phyloP scores from a whole-genome alignment of 53 echinoderm and acorn worm genomes.

The Temnopleurus reevesii region DNA sequence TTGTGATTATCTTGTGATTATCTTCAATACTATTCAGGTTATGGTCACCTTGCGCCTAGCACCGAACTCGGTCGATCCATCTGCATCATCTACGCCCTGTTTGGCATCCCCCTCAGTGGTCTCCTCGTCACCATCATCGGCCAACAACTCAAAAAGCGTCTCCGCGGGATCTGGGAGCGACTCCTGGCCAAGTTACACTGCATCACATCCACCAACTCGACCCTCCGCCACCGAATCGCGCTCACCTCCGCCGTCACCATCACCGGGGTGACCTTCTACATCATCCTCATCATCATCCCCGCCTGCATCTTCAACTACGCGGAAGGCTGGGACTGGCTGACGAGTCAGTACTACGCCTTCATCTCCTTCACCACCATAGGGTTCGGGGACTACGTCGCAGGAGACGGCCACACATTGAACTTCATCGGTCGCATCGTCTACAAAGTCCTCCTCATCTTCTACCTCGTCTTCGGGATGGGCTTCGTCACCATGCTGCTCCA shows the following conservation, averaged over 20 bases:
- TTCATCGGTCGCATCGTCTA: conserved; percentile 57
- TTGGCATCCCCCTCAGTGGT: conserved; percentile 81
- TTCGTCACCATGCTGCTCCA: conserved; percentile 69
- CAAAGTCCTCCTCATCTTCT: conserved; percentile 69
- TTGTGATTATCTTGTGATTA: too few relatives aligned
- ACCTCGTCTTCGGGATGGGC: conserved; percentile 71
- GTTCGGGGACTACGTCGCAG: conserved; percentile 79
- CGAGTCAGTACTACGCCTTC: conserved; percentile 73
- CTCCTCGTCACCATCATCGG: conserved; percentile 74
- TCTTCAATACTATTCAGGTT: too few relatives aligned
- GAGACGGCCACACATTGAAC: conserved; percentile 60
- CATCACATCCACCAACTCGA: conserved; percentile 14
- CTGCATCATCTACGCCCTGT: conserved; percentile 75
- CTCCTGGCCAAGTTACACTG: conserved; percentile 60
- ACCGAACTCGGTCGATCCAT: conserved; percentile 64
- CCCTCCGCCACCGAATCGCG: not conserved
- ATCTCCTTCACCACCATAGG: conserved; percentile 83
- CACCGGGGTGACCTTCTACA: conserved; percentile 47
- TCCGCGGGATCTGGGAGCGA: conserved; percentile 62
- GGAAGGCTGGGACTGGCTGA: conserved; percentile 76
- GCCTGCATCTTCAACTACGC: conserved; percentile 62
- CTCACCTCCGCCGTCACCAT: not conserved
- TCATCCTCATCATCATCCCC: conserved; percentile 67
- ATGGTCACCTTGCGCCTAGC: conserved; percentile 74
- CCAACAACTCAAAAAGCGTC: conserved; percentile 61